Percentiles rank a stretch among this genome's conserved stretches.
Conservation (phyloP, 2,888 invertebrate species). For the Drosophila demipolita region DNA sequence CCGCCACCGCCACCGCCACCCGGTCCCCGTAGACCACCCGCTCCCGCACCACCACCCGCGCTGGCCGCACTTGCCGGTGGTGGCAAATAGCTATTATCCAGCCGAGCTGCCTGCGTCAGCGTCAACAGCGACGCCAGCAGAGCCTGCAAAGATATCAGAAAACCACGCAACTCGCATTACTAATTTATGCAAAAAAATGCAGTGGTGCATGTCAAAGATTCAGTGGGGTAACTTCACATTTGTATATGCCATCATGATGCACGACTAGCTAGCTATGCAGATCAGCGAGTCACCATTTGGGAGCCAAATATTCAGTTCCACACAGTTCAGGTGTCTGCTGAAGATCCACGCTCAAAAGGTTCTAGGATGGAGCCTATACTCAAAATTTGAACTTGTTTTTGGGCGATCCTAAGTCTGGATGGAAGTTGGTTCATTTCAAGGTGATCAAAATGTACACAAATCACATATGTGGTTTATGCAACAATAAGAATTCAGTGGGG, state of each 20-base stretch:
- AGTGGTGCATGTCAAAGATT: slow-evolving; percentile 41
- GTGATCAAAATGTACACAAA: slow-evolving; percentile 9
- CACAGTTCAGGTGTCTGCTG: slow-evolving; percentile 6
- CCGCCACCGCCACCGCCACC: slow-evolving; percentile 80
- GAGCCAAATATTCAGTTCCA: background rate
- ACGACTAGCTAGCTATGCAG: slow-evolving; percentile 34
- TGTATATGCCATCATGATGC: slow-evolving; percentile 66
- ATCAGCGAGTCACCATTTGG: slow-evolving; percentile 6
- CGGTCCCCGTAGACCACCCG: slow-evolving; percentile 76
- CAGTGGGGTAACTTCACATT: slow-evolving; percentile 26
- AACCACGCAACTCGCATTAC: slow-evolving; percentile 31
- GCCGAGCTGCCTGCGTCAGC: slow-evolving; percentile 85
- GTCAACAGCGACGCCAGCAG: slow-evolving; percentile 83
- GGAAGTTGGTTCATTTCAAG: background rate
- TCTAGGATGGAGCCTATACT: background rate
- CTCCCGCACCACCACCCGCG: slow-evolving; percentile 84
- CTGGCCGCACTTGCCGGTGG: slow-evolving; percentile 86
- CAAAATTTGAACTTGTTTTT: background rate
- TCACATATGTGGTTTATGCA: slow-evolving; percentile 55
- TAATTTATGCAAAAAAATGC: slow-evolving; percentile 50
- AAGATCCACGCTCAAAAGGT: background rate
- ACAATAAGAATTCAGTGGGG: slow-evolving; percentile 20
- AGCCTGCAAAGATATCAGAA: slow-evolving; percentile 83
- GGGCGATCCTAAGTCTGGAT: background rate
- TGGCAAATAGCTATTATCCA: slow-evolving; percentile 87